phyloP scores from a whole-genome alignment of 2,888 invertebrate species.

The Drosophila infuscata region DNA sequence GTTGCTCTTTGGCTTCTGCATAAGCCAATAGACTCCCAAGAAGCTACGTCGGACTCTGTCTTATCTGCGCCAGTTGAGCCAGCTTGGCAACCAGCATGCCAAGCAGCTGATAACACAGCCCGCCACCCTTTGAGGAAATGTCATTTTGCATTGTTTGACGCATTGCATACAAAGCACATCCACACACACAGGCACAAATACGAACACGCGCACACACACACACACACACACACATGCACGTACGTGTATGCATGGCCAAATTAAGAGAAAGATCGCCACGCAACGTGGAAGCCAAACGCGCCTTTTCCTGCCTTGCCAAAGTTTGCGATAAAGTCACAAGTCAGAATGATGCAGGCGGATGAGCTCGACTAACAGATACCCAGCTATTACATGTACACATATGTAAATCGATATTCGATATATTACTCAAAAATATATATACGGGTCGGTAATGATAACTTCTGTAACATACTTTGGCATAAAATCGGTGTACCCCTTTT shows the following conservation, averaged over 20 bases:
- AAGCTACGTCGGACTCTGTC: conserved; percentile 24
- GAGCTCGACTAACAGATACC: neutral
- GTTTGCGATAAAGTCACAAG: conserved; percentile 65
- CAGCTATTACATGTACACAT: neutral
- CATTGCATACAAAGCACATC: conserved; percentile 58
- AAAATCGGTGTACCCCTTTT: neutral
- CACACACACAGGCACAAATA: neutral
- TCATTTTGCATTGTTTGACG: conserved; percentile 66
- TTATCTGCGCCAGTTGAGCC: conserved; percentile 49
- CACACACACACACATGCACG: neutral
- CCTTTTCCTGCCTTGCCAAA: conserved; percentile 74
- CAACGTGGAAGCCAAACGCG: conserved; percentile 68
- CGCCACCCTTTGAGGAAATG: conserved; percentile 67
- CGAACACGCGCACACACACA: neutral
- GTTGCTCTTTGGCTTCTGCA: conserved; percentile 66
- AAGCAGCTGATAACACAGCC: conserved; percentile 49
- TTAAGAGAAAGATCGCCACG: conserved; percentile 35
- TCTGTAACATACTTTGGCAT: neutral
- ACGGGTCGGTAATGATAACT: no score
- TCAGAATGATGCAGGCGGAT: neutral
- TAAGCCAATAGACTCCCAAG: conserved; percentile 42
- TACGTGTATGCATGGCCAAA: conserved; percentile 14
- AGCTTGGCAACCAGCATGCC: conserved; percentile 48
- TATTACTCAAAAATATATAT: no score
- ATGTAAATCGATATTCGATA: no score